These are phyloP conservation scores for Cinclus cinclus DNA, from an alignment of 2,113 vertebrate species.

Conservation along the genomic window DNA sequence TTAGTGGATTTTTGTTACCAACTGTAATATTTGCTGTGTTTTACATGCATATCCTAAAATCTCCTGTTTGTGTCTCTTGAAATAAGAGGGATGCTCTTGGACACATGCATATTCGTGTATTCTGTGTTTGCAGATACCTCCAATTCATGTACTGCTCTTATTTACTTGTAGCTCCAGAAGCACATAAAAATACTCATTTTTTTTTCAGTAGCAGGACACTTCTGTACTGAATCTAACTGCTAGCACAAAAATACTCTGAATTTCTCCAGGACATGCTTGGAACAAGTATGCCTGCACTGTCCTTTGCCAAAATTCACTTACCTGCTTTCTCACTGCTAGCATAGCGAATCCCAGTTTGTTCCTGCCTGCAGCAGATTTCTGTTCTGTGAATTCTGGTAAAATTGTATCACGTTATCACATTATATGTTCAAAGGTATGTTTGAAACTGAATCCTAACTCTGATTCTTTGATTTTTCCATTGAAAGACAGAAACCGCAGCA, in stretches of 20 bases:
- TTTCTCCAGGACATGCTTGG: not conserved
- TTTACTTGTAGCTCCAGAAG: not conserved
- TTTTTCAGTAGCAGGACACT: not conserved
- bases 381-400: not conserved
- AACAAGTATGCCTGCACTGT: not conserved
- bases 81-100: not conserved
- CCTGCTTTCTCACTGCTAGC: not conserved
- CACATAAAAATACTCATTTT: not conserved
- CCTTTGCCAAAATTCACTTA: not conserved
- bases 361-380: not conserved
- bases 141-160: not conserved
- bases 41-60: not conserved
- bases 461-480: not conserved
- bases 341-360: not conserved
- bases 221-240: not conserved
- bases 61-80: not conserved
- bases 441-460: not conserved
- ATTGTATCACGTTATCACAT: not conserved
- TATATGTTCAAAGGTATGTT: not conserved
- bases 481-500: not conserved
- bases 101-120: not conserved
- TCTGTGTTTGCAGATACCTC: not conserved
- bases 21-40: not conserved
- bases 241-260: not conserved
- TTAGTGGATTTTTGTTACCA: not conserved